Percentiles rank a stretch among this genome's conserved stretches.
Conservation (phyloP, 1,140 invertebrate genomes). For the Cryptotermes secundus region DNA sequence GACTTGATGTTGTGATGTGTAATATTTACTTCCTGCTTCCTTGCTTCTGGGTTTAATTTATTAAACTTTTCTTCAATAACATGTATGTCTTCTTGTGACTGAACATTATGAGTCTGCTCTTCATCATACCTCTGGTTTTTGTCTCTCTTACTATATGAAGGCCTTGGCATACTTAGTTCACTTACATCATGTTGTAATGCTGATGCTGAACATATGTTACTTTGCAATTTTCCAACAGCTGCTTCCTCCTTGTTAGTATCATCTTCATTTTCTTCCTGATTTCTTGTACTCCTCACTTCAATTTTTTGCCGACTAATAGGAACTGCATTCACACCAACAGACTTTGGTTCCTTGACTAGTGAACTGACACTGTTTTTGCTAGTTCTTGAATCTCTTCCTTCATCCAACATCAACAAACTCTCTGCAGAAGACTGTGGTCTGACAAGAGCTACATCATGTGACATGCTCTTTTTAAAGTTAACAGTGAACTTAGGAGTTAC, state of each 20-base stretch:
- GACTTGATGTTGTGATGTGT: background rate
- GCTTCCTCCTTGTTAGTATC: background rate
- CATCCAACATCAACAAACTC: background rate
- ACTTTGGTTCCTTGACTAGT: background rate
- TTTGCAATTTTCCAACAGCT: background rate
- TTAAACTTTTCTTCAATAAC: background rate
- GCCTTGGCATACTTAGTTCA: background rate
- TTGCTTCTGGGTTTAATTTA: conserved; percentile 31
- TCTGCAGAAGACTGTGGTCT: background rate
- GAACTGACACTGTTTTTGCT: background rate
- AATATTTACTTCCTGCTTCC: conserved; percentile 35
- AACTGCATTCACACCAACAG: background rate
- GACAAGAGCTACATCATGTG: background rate
- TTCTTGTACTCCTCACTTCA: conserved; percentile 33
- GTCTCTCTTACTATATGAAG: background rate
- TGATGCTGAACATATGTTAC: background rate
- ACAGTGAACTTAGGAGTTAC: background rate
- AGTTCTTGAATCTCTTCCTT: background rate
- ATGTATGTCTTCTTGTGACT: conserved; percentile 34
- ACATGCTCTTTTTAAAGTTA: background rate
- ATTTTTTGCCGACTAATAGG: conserved; percentile 33
- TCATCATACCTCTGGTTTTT: background rate
- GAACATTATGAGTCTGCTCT: conserved; percentile 25
- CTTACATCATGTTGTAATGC: background rate
- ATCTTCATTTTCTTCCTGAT: background rate